Base-by-base conservation (phyloP, 2,797 vertebrate species). In the Schizothorax lantsangensis region DNA sequence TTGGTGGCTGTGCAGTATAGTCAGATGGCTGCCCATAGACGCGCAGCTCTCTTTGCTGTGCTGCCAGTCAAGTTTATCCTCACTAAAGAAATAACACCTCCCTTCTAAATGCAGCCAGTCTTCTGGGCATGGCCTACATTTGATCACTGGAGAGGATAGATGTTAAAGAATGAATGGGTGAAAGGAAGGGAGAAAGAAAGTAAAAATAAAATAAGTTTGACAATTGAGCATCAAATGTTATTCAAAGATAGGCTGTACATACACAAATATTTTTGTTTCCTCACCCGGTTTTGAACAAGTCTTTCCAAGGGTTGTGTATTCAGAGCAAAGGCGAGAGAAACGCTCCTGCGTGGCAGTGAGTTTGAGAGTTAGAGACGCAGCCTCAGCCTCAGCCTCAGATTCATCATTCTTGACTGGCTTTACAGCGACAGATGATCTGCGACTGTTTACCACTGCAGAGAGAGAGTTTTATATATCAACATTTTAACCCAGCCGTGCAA, bases 81-180 rank as follows among this genome's bases (percentile, higher is more conserved):
- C 45, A 84, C 92, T 94, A 88, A 93, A 94, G 90, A 69, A 82
- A 84, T 91, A 94, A 89, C 93, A 93, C 64, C 86, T 91, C 6
- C 73, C 88, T 21, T 88, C 83, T 1, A 89, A 43, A 71, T 87
- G 87, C 52, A 91, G 81, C 92, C 91, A 93, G 54, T 64, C 80
- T 36, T 90, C 92, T 73, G 92, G 93, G 85, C 92, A 93, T 69
- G 91, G 87, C 11, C 52, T 86, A 87, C 92, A 94, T 87, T 88
- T 36, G 19, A 75, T 86, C 83, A 91, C 92, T 91, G 87, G 1
- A 19, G 5, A 23, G 83, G 12, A 87, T 40, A 59, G 26, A 68
- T 36, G 40, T 74, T n/a, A 15, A 45, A 59, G 19, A 33, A 36
- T 54, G 62, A 33, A 57, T 17, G 62, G 40, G 26, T n/a, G 68